These are phyloP conservation scores for Anthopleura sola DNA, from an alignment of 64 coral and sea anemone species.

Conservation along the genomic window DNA sequence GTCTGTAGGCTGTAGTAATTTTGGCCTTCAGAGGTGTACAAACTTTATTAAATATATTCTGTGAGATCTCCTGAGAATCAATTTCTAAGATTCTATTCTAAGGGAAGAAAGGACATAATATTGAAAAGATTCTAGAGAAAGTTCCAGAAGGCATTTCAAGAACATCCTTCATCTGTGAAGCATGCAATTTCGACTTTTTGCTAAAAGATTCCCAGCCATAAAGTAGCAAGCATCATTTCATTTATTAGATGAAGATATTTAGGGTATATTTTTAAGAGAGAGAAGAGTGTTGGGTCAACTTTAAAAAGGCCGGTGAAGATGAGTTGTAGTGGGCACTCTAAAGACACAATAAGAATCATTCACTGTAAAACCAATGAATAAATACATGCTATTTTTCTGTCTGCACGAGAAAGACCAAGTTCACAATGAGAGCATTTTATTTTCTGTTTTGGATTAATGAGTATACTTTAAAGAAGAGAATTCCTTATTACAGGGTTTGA, in stretches of 20 bases:
- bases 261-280: not conserved
- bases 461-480: not conserved
- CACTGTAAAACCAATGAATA: slow-evolving; percentile 4
- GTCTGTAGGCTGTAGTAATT: not conserved
- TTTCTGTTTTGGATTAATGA: not conserved
- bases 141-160: not conserved
- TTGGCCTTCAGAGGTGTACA: too few species aligned
- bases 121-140: not conserved
- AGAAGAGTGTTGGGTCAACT: not conserved
- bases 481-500: not conserved
- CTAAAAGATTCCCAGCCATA: not conserved
- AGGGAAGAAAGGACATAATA: not conserved
- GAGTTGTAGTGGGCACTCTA: not conserved
- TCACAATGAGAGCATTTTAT: not conserved
- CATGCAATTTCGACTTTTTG: not conserved
- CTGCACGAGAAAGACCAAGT: not conserved
- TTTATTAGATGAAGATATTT: not conserved
- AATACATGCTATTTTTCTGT: not conserved
- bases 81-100: not conserved
- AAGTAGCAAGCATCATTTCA: not conserved
- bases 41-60: not conserved
- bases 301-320: not conserved
- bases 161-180: not conserved
- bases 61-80: not conserved
- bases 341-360: not conserved